Conservation (phyloP, 1,140 invertebrate genomes). For the Battus philenor region DNA sequence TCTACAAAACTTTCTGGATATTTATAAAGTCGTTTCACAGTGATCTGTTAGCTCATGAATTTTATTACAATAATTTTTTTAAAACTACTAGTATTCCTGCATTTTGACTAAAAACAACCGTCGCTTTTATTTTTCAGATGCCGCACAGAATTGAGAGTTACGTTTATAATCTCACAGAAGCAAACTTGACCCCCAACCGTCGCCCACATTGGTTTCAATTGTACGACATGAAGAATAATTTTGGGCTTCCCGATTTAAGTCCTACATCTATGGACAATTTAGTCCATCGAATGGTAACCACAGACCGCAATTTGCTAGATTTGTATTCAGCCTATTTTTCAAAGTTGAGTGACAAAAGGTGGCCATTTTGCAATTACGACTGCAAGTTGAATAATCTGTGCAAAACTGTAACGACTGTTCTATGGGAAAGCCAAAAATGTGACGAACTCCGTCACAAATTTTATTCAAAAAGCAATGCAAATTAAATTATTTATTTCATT, state of each 20-base stretch:
- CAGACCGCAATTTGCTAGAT: slow-evolving; percentile 41
- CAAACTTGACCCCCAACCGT: slow-evolving; percentile 78
- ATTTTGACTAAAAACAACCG: too few relatives aligned
- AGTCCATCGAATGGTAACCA: slow-evolving; percentile 72
- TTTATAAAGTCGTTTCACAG: too few relatives aligned
- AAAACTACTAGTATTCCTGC: too few relatives aligned
- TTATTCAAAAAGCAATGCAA: slow-evolving; percentile 19
- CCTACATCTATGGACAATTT: slow-evolving; percentile 70
- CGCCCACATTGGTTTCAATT: slow-evolving; percentile 81
- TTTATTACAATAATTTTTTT: too few relatives aligned
- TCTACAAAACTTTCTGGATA: too few relatives aligned
- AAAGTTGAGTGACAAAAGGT: slow-evolving; percentile 77
- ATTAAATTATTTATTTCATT: slow-evolving; percentile 25
- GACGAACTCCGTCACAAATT: slow-evolving; percentile 61
- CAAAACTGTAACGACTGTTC: slow-evolving; percentile 75
- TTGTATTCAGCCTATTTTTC: slow-evolving; percentile 71
- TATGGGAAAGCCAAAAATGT: slow-evolving; percentile 75
- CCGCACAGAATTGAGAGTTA: slow-evolving; percentile 84
- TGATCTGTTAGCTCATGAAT: too few relatives aligned
- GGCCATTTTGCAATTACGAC: slow-evolving; percentile 69
- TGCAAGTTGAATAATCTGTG: slow-evolving; percentile 79
- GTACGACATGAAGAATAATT: slow-evolving; percentile 82
- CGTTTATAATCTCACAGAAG: slow-evolving; percentile 85
- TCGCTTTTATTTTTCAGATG: slow-evolving; percentile 65
- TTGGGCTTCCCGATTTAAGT: slow-evolving; percentile 72